Base-by-base conservation (phyloP, 2,797 vertebrate species). In the Glyptemys insculpta region DNA sequence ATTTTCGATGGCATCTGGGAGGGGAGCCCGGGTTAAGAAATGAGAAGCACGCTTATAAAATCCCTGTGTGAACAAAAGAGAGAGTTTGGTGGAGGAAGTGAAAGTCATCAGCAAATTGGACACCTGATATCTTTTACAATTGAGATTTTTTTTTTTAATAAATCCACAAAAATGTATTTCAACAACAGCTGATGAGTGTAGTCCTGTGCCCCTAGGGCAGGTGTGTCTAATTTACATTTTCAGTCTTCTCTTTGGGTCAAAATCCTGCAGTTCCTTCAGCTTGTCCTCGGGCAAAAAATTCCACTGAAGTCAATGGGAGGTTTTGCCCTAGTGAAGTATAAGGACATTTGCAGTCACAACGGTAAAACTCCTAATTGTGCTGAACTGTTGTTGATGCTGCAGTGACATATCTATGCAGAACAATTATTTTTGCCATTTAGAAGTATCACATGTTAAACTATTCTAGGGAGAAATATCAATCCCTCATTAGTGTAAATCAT, bases 401-500 rank as follows among this genome's bases (percentile, higher is more conserved):
- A 21, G 94, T 96, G 94, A 93, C 92, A 89, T 80, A 88, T 91
- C 93, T 95, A n/a, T 92, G 80, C 83, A 96, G 88, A 97, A 95
- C 94, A 92, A 95, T 97, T 97, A 95, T 97, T 96, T 97, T 90
- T 97, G 93, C 95, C 92, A 95, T 97, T 97, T 96, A 95, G 91
- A 90, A 95, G 90, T 95, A 96, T 94, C 94, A 88, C 87, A 93
- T 95, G 96, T 96, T 96, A 97, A 97, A 96, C 95, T 97, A 96
- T 92, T 88, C 83, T 88, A 81, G 92, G 91, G 92, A 96, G 93
- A 95, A 96, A 95, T 96, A 97, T 83, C 96, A 95, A 78, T 97
- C 94, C 87, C 96, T 98, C 97, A 95, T 98, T 98, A 97, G 97
- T 95, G 97, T 88, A 95, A 96, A 97, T 96, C 82, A 93, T 95